These are phyloP conservation scores for Tyrophagus putrescentiae DNA, from an alignment of 1,140 invertebrate species.

Conservation along the genomic window DNA sequence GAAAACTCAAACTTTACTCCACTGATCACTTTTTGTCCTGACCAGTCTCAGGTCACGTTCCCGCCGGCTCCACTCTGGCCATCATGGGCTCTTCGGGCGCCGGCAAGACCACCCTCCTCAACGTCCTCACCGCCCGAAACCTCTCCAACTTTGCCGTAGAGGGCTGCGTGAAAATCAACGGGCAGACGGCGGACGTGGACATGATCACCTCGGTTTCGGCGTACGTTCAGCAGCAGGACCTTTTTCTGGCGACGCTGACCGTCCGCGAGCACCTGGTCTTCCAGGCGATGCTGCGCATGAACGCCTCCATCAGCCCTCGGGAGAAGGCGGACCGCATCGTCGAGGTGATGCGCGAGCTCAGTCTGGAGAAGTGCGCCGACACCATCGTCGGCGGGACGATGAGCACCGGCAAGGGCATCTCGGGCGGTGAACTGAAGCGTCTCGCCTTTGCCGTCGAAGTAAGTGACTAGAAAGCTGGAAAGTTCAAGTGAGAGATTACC, in stretches of 20 bases:
- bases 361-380: constrained; percentile 39
- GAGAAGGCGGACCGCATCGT: neutral
- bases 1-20: constrained; percentile 18
- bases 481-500: neutral
- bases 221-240: constrained; percentile 86
- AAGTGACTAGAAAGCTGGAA: constrained; percentile 21
- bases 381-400: constrained; percentile 68
- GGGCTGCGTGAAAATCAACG: constrained; percentile 53
- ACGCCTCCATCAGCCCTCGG: neutral
- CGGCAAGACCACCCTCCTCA: constrained; percentile 86
- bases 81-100: constrained; percentile 79
- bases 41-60: constrained; percentile 65
- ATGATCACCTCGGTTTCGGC: constrained; percentile 47
- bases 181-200: constrained; percentile 39
- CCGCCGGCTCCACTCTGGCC: constrained; percentile 72
- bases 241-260: constrained; percentile 84
- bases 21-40: constrained; percentile 27
- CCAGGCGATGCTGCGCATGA: constrained; percentile 42
- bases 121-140: constrained; percentile 65
- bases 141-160: constrained; percentile 51
- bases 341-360: neutral
- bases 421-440: constrained; percentile 86
- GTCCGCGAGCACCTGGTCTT: constrained; percentile 77
- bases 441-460: constrained; percentile 91
- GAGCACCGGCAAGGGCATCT: constrained; percentile 72